Evolutionary conservation across 2,113 vertebrate species (phyloP), one percentile per base, ranked within the genome.

Genomic region (Pardalotus punctatus): DNA sequence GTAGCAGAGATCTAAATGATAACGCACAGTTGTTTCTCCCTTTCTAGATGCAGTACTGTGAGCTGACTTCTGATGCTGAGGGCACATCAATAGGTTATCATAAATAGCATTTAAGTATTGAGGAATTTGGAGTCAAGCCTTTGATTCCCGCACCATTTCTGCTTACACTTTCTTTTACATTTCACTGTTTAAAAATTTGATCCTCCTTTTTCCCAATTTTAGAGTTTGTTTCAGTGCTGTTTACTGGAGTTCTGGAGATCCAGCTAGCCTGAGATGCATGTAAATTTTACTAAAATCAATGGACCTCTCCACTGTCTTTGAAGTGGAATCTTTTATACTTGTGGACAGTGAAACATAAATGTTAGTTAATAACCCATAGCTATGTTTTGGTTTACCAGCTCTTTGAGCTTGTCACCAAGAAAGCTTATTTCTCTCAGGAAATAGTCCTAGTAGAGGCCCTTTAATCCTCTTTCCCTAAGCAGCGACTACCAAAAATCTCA

Each of bases 191-290:
- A 60, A 76, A 84, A 36, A 18, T n/a, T 53, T 73, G 12, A 60
- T 57, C 21, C 7, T 7, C 8, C 9, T 5, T 23, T 14, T 18
- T 67, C 7, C 5, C 4, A 4, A 0, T 56, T 70, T 81, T 45
- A 86, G 64, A 70, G n/a, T 47, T 85, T 47, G 6, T 65, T 81
- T 74, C 28, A 31, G 14, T 53, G 29, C 6, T 76, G 23, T 54
- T 93, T 72, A 29, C 23, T 31, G 13, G 29, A 21, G 6, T 40
- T 88, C 21, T 38, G n/a, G n/a, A 87, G 16, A 85, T 28, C 18
- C 45, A 71, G 11, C 28, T 67, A 48, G 36, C 19, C n/a, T 70
- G 71, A 85, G n/a, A 69, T n/a, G 22, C 19, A 36, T 36, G 53
- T 48, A 87, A 69, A 91, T 60, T 64, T 40, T 33, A 47, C 36